These are phyloP conservation scores for Aphelinus certus DNA, from an alignment of 1,140 invertebrate species.

Conservation along the genomic window DNA sequence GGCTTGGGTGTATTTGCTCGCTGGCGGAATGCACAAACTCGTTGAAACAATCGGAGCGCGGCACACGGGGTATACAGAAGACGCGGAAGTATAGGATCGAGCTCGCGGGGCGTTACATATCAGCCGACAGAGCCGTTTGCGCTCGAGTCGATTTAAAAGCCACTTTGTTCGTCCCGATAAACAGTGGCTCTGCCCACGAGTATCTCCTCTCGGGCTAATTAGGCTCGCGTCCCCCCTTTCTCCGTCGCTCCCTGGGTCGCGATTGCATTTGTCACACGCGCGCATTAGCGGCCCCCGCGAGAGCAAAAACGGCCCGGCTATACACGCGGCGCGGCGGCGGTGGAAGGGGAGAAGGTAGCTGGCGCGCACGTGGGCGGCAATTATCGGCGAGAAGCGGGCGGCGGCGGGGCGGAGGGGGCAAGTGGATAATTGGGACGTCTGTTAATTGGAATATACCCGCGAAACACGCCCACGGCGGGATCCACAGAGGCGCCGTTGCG, in stretches of 20 bases:
- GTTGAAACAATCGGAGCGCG: no score
- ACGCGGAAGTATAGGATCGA: no score
- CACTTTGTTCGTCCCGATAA: constrained; percentile 31
- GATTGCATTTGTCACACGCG: constrained; percentile 24
- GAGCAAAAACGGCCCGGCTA: no score
- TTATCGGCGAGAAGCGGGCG: constrained; percentile 46
- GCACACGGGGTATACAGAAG: no score
- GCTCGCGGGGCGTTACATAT: no score
- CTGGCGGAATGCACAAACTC: no score
- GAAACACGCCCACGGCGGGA: constrained; percentile 39
- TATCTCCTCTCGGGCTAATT: constrained; percentile 23
- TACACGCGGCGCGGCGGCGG: not conserved
- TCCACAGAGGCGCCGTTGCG: constrained; percentile 40
- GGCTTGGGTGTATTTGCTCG: no score
- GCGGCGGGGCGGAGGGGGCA: constrained; percentile 43
- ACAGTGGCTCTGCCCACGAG: not conserved
- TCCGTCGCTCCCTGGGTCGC: no score
- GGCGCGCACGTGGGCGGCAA: constrained; percentile 43
- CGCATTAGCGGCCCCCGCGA: not conserved
- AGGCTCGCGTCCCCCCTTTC: not conserved
- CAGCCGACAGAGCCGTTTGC: no score
- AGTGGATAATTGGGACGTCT: constrained; percentile 52
- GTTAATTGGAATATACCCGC: constrained; percentile 47
- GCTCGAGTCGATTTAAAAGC: constrained; percentile 25
- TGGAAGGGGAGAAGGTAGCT: constrained; percentile 7